Percentiles rank a stretch among this genome's conserved stretches.
Conservation (phyloP, 1,140 invertebrate genomes). For the Tribolium madens region DNA sequence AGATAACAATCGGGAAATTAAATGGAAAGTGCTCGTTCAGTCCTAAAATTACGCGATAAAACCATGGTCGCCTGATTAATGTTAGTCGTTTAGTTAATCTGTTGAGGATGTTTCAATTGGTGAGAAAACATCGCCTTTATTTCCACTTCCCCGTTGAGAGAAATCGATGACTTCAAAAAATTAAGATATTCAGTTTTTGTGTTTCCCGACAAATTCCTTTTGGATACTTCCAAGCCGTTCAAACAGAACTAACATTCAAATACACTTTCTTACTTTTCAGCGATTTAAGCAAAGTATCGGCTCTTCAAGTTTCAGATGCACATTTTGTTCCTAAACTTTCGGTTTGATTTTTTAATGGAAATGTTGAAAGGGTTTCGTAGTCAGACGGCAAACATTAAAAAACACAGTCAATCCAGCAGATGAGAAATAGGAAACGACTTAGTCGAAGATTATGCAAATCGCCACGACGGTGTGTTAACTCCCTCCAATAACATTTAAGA, state of each 20-base stretch:
- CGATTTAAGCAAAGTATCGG: neutral
- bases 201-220: neutral
- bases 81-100: conserved; percentile 54
- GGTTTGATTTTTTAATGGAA: conserved; percentile 14
- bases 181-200: neutral
- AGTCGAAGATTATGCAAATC: conserved; percentile 31
- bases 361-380: neutral
- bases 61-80: conserved; percentile 52
- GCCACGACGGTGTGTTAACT: conserved; percentile 5
- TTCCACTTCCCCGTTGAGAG: neutral
- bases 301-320: neutral
- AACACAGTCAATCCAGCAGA: neutral
- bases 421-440: conserved; percentile 17
- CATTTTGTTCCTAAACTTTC: conserved; percentile 2
- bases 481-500: conserved; percentile 25
- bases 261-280: conserved; percentile 13
- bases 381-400: neutral
- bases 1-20: conserved; percentile 53
- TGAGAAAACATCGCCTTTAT: conserved; percentile 46
- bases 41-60: conserved; percentile 54
- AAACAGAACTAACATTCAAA: conserved; percentile 17
- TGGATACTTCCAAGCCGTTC: neutral
- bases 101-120: conserved; percentile 54
- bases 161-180: neutral
- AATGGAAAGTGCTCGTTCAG: conserved; percentile 53